Evolutionary conservation across 2,888 invertebrate species (phyloP).

Genomic region (Sminthurinus aureus): DNA sequence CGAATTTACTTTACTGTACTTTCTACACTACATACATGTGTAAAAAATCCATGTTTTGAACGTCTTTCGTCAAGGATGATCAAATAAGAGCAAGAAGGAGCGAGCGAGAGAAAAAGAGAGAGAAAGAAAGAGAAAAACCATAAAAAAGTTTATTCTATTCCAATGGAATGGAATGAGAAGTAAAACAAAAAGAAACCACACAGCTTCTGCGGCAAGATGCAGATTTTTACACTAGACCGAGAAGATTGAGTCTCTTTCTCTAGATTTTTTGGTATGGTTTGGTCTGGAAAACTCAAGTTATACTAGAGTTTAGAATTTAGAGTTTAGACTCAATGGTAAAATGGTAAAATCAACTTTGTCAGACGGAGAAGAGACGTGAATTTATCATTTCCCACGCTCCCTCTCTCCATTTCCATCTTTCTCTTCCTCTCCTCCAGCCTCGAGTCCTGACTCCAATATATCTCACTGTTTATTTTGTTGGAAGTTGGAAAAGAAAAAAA

Average conservation of each 20-base stretch:
- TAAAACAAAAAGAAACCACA: conserved; percentile 48
- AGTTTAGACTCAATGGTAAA: background rate
- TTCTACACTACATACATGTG: too few species aligned
- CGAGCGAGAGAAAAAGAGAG: background rate
- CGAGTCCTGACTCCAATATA: conserved; percentile 39
- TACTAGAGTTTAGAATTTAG: background rate
- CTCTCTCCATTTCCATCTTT: background rate
- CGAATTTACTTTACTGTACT: too few species aligned
- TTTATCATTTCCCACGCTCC: conserved; percentile 56
- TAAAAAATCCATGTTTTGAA: too few species aligned
- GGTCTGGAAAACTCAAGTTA: background rate
- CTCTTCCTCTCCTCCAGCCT: background rate
- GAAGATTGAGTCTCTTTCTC: conserved; percentile 27
- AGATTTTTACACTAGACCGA: conserved; percentile 51
- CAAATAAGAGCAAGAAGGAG: background rate
- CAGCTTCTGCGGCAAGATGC: conserved; percentile 45
- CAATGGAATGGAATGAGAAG: conserved; percentile 36
- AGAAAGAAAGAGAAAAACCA: conserved; percentile 5
- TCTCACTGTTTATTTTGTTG: conserved; percentile 38
- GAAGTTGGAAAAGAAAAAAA: conserved; percentile 1
- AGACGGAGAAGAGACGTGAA: conserved; percentile 34
- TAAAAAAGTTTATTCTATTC: conserved; percentile 21
- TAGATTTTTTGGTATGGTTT: background rate
- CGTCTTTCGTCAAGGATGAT: background rate
- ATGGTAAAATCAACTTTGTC: conserved; percentile 27